Evolutionary conservation across 2,113 vertebrate genomes (phyloP).

Genomic region (Patagioenas fasciata): DNA sequence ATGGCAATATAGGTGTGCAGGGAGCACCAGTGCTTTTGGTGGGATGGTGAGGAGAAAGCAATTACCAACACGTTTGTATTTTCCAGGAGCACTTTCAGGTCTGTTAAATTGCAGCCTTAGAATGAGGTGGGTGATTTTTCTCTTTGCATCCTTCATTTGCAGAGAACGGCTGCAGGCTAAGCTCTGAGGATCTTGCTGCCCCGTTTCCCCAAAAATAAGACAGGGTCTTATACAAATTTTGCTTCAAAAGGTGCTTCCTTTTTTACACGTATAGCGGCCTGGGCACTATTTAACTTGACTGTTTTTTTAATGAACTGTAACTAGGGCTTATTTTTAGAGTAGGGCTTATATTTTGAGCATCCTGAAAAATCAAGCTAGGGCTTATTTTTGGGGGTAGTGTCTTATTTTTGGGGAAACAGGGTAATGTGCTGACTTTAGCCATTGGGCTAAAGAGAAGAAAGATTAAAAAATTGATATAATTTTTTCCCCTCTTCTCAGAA

Average conservation of each 20-base stretch:
- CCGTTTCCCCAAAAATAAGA: too few species aligned
- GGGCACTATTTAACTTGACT: too few species aligned
- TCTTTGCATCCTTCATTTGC: not conserved
- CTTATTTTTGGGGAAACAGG: too few species aligned
- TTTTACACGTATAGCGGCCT: too few species aligned
- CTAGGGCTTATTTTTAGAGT: too few species aligned
- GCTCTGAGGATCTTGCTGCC: not conserved
- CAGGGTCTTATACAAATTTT: too few species aligned
- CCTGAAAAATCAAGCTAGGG: too few species aligned
- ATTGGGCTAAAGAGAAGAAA: not conserved
- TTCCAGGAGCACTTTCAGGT: not conserved
- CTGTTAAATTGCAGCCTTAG: not conserved
- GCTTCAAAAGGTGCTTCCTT: too few species aligned
- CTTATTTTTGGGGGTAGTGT: too few species aligned
- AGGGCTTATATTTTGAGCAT: too few species aligned
- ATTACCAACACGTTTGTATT: not conserved
- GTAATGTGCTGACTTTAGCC: rapidly evolving
- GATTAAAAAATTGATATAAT: too few species aligned
- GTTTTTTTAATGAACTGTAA: too few species aligned
- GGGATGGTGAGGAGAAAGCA: not conserved
- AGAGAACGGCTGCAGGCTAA: not conserved
- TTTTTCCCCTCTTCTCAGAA: not conserved
- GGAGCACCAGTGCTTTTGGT: not conserved
- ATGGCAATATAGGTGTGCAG: rapidly evolving
- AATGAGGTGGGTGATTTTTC: not conserved